A percentile compares a stretch with the other conserved stretches of the same genome.
phyloP scores from a whole-genome alignment of 1,140 invertebrate species.

The Meloidogyne hapla region DNA sequence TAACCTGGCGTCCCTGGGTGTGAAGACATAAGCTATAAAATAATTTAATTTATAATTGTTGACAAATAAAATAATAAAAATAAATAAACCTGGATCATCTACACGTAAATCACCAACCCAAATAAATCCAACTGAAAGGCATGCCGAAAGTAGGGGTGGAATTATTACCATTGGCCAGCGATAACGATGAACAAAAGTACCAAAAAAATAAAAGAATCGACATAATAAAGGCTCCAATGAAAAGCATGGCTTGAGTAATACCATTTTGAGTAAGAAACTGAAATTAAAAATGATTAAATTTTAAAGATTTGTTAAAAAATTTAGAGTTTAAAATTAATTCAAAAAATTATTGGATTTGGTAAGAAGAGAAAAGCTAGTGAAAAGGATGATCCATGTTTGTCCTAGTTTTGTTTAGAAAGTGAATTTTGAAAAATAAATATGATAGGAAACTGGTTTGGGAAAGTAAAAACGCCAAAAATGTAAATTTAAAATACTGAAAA shows the following conservation, averaged over 20 bases:
- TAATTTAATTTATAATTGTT: no score
- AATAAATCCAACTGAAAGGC: slow-evolving; percentile 54
- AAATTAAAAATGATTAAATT: neutral
- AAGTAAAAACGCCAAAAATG: neutral
- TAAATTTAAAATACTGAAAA: neutral
- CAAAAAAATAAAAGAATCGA: slow-evolving; percentile 53
- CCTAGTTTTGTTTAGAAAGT: neutral
- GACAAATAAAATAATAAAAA: neutral
- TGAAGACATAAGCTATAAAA: slow-evolving; percentile 59
- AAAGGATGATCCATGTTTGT: neutral
- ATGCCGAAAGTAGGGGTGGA: slow-evolving; percentile 53
- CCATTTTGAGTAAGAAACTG: neutral
- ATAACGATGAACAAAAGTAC: slow-evolving; percentile 37
- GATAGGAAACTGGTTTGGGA: neutral
- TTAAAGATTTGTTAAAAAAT: neutral
- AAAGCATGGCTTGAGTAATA: slow-evolving; percentile 15
- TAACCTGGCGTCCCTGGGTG: slow-evolving; percentile 58
- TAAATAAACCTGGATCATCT: slow-evolving; percentile 52
- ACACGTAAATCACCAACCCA: slow-evolving; percentile 56
- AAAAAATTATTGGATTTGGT: neutral
- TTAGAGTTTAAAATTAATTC: neutral
- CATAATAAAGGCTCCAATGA: slow-evolving; percentile 50
- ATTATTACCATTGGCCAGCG: slow-evolving; percentile 58
- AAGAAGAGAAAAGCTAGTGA: slow-evolving; percentile 11
- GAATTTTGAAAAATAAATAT: neutral